phyloP scores from a whole-genome alignment of 2,888 invertebrate species.

The Brachypalpus laphriformis region DNA sequence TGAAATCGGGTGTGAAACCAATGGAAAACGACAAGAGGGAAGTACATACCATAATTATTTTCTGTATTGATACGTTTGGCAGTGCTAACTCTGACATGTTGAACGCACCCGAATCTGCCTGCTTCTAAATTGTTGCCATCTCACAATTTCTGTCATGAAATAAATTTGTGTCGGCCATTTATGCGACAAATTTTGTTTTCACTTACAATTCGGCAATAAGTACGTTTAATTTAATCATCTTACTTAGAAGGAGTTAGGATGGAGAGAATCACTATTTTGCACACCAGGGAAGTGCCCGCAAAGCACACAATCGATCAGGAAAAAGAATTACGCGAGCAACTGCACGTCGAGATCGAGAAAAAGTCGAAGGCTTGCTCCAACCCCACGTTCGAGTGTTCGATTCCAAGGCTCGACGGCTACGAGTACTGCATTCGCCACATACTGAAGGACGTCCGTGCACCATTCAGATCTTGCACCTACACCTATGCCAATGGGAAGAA shows the following conservation, averaged over 20 bases:
- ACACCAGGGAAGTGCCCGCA: conserved; percentile 21
- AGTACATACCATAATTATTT: too few species aligned
- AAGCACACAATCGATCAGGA: conserved; percentile 76
- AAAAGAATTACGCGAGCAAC: conserved; percentile 83
- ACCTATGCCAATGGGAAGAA: conserved; percentile 87
- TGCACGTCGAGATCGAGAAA: conserved; percentile 86
- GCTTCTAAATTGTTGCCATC: neutral
- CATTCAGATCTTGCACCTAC: conserved; percentile 91
- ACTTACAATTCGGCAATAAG: neutral
- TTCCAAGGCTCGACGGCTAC: conserved; percentile 88
- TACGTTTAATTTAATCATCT: neutral
- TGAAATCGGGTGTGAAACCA: too few species aligned
- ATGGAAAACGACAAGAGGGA: too few species aligned
- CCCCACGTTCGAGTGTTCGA: conserved; percentile 87
- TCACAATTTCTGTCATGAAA: neutral
- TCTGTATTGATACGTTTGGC: neutral
- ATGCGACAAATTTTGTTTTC: neutral
- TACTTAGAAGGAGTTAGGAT: neutral
- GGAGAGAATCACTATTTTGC: conserved; percentile 43
- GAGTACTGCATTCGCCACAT: conserved; percentile 93
- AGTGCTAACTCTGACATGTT: neutral
- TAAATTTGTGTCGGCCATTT: conserved; percentile 17
- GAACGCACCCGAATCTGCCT: neutral
- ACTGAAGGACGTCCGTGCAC: conserved; percentile 91
- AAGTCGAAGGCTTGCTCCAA: conserved; percentile 86